These are phyloP conservation scores for Drosophila tani DNA, from an alignment of 1,140 invertebrate species.

Conservation along the genomic window DNA sequence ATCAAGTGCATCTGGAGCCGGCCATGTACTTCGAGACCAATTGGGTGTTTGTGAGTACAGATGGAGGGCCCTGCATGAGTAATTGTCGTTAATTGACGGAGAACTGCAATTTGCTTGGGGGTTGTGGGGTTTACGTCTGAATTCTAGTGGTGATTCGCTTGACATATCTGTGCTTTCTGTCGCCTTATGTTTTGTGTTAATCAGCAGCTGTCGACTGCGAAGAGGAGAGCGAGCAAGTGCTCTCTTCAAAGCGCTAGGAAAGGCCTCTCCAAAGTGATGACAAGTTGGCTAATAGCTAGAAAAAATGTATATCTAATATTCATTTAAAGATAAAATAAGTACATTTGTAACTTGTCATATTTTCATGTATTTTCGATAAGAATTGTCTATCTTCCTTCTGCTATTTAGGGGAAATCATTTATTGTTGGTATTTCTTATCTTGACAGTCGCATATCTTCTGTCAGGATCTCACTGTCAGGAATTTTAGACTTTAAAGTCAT, in stretches of 20 bases:
- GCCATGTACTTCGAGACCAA: constrained; percentile 78
- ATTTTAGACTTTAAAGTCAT: neutral
- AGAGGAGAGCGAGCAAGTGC: constrained; percentile 7
- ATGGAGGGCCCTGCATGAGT: constrained; percentile 6
- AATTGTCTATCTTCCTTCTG: neutral
- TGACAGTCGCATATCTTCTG: neutral
- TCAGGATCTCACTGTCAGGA: neutral
- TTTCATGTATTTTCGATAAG: neutral
- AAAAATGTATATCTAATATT: neutral
- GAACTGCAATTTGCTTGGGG: constrained; percentile 10
- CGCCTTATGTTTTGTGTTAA: constrained; percentile 49
- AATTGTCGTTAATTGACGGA: constrained; percentile 41
- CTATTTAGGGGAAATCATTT: neutral
- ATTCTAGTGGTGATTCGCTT: constrained; percentile 20
- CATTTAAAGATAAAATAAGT: too few species aligned
- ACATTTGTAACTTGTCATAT: neutral
- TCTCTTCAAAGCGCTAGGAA: neutral
- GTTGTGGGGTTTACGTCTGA: neutral
- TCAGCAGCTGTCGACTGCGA: constrained; percentile 56
- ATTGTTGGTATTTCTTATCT: neutral
- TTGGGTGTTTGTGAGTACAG: constrained; percentile 81
- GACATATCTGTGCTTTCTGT: constrained; percentile 36
- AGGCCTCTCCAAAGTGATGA: neutral
- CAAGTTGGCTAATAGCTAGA: neutral
- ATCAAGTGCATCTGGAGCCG: constrained; percentile 19